Evolutionary conservation across 2,797 vertebrate genomes (phyloP).

Genomic region (Triplophysa yarkandensis): DNA sequence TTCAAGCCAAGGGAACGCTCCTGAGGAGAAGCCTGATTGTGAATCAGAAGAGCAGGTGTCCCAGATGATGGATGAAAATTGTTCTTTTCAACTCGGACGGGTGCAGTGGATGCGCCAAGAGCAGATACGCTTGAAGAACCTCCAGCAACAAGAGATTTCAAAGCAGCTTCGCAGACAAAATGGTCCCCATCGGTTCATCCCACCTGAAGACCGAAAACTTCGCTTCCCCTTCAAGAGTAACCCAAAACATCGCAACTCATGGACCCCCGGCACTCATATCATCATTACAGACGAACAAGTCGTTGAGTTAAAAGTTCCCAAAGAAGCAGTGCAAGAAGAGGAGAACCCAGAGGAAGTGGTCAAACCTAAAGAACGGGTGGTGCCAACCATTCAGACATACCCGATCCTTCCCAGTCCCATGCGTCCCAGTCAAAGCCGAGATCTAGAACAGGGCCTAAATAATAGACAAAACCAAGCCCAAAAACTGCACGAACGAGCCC

Average conservation of each 20-base stretch:
- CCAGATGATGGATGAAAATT: slow-evolving; percentile 79
- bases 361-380: slow-evolving; percentile 70
- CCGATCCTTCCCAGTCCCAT: slow-evolving; percentile 65
- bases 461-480: slow-evolving; percentile 77
- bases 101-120: slow-evolving; percentile 95
- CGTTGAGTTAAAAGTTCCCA: slow-evolving; percentile 93
- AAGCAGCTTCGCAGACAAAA: slow-evolving; percentile 92
- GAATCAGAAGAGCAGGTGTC: slow-evolving; percentile 77
- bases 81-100: slow-evolving; percentile 81
- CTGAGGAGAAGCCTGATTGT: slow-evolving; percentile 59
- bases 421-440: slow-evolving; percentile 72
- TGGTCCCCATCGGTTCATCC: slow-evolving; percentile 93
- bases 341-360: slow-evolving; percentile 56
- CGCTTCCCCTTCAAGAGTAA: slow-evolving; percentile 99
- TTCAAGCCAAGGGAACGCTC: slow-evolving; percentile 64
- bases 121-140: slow-evolving; percentile 89
- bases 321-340: slow-evolving; percentile 83
- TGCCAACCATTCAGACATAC: slow-evolving; percentile 71
- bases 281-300: slow-evolving; percentile 96
- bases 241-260: slow-evolving; percentile 94
- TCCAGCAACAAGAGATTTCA: slow-evolving; percentile 96
- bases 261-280: slow-evolving; percentile 97
- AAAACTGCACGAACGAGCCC: slow-evolving; percentile 78
- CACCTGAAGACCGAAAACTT: slow-evolving; percentile 95
- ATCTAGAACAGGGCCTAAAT: slow-evolving; percentile 79